These are phyloP conservation scores for Sebastes fasciatus DNA, from an alignment of 2,113 vertebrate genomes.

Conservation along the genomic window DNA sequence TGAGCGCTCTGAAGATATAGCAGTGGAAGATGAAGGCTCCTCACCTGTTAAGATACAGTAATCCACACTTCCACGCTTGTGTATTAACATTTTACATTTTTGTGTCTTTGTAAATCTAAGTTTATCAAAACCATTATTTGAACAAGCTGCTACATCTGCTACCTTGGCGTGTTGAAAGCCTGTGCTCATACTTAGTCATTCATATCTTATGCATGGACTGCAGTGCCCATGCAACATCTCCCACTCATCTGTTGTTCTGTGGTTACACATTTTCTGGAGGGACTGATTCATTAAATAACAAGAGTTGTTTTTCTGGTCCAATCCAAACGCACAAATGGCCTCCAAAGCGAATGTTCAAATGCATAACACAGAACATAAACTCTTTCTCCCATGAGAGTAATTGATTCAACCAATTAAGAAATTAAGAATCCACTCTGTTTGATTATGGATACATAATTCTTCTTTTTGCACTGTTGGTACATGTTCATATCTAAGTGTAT, in stretches of 20 bases:
- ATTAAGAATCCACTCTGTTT: conserved; percentile 3
- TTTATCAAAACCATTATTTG: conserved; percentile 15
- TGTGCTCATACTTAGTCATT: conserved; percentile 55
- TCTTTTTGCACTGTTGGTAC: not conserved
- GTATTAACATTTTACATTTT: conserved; percentile 15
- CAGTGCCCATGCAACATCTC: conserved; percentile 48
- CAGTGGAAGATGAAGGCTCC: not conserved
- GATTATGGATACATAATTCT: not conserved
- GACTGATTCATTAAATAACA: conserved; percentile 58
- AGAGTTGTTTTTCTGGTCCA: conserved; percentile 16
- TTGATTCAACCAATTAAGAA: not conserved
- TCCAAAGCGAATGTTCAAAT: not conserved
- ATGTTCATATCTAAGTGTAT: not conserved
- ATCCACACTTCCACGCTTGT: not conserved
- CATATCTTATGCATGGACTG: conserved; percentile 62
- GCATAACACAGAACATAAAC: not conserved
- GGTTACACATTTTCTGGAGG: conserved; percentile 53
- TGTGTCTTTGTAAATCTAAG: conserved; percentile 21
- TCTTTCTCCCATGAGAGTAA: not conserved
- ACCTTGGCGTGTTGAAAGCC: conserved; percentile 26
- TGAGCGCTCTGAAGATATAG: not conserved
- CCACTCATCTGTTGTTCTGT: conserved; percentile 60
- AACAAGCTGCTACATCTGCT: conserved; percentile 36
- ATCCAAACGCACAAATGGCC: conserved; percentile 15
- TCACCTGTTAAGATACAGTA: not conserved